These are phyloP conservation scores for Tauraco hartlaubi DNA, from an alignment of 2,797 vertebrate species.

Conservation along the genomic window DNA sequence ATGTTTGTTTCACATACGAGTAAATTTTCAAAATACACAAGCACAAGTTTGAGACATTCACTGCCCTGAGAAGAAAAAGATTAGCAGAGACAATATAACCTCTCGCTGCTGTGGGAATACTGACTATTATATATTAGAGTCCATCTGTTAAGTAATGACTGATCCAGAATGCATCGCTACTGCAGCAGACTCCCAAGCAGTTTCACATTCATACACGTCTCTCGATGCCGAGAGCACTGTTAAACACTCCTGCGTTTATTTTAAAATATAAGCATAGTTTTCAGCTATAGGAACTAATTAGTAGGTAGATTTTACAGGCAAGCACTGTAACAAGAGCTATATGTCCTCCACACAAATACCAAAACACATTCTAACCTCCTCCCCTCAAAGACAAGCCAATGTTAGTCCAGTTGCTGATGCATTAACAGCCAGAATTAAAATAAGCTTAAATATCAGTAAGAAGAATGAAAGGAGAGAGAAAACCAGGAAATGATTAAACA, in stretches of 20 bases:
- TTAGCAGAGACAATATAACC: slow-evolving; percentile 27
- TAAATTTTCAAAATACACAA: background rate
- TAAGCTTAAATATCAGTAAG: slow-evolving; percentile 9
- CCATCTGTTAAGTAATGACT: slow-evolving; percentile 84
- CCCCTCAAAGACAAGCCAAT: background rate
- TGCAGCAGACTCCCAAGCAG: slow-evolving; percentile 88
- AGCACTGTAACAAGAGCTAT: background rate
- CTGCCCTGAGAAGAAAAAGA: slow-evolving; percentile 2
- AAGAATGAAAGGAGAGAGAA: slow-evolving; percentile 5
- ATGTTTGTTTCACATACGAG: background rate
- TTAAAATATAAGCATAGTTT: background rate
- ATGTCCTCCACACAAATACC: background rate
- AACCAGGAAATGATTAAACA: background rate
- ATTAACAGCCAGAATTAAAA: slow-evolving; percentile 36
- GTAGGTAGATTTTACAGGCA: background rate
- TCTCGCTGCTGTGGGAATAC: slow-evolving; percentile 52
- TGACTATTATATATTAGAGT: slow-evolving; percentile 50
- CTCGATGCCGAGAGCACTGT: slow-evolving; percentile 59
- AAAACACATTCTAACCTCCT: background rate
- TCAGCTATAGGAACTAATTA: background rate
- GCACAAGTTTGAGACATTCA: background rate
- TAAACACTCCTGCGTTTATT: slow-evolving; percentile 3
- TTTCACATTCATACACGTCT: slow-evolving; percentile 84
- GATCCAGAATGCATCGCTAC: slow-evolving; percentile 86
- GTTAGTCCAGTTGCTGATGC: slow-evolving; percentile 2